Evolutionary conservation across 2,113 vertebrate genomes (phyloP), one percentile per base, ranked within the genome.

Genomic region (Campylomormyrus tamandua): DNA sequence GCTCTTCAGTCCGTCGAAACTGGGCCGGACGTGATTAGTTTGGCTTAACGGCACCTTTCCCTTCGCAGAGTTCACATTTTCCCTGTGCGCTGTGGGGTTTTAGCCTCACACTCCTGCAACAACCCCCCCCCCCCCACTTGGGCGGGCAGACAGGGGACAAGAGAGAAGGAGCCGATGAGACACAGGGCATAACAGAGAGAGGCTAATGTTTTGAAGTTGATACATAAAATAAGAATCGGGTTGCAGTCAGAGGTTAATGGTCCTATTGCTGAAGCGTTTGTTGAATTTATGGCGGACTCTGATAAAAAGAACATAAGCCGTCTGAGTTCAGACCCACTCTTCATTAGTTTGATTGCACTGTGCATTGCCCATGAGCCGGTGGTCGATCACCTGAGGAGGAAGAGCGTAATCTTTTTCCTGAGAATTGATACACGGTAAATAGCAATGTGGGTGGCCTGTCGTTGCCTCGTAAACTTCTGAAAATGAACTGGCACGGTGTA

Each of bases 61-160:
- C n/a, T 27, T 66, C 2, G 0, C 58, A 11, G 24, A 66, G 58
- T 27, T 35, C 70, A 74, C 11, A 5, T 74, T 74, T 74, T 1
- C 31, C 13, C 27, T 74, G 66, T 13, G 66, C 3, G 1, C 27
- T 31, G 66, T 70, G 66, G 66, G 27, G 66, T 70, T 31, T 11
- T 31, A 70, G 24, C 5, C 53, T n/a, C 27, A 24, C 21, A 11
- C 27, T 70, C n/a, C 62, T 10, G 66, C 0, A 39, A 77, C 13
- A 5, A 0, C 56, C 56, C 58, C 66, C 66, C 66, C 66, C 27
- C 70, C 1, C 31, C 1, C 13, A 74, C 19, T 11, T 27, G 15
- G 10, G 27, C 15, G 66, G 27, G 13, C 91, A 93, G 92, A 91
- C 87, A 80, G 89, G 85, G 80, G 91, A 89, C 88, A 92, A 92